Base-by-base conservation (phyloP, 1,140 invertebrate species). In the Archivesica marissinica region DNA sequence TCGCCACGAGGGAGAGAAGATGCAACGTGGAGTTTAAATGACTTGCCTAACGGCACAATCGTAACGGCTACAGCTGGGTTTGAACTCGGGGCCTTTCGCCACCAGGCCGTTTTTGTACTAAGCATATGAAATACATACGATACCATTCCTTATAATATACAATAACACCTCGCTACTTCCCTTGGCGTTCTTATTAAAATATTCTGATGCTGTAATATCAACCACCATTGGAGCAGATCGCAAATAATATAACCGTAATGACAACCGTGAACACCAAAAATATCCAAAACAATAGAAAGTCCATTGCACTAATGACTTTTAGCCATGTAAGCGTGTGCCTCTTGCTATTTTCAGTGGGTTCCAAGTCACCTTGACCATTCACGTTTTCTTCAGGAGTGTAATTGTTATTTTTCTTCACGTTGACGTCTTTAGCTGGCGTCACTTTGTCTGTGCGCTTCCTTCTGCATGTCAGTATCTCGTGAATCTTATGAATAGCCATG, bases 251-350 rank as follows among this genome's bases (percentile, higher is more conserved):
- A 25, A 44, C 15, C 25, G 35, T 28, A 17, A 72, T 25, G 15
- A 47, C 23, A 23, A 44, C 20, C 28, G 44, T 72, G 1, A 72
- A 23, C 44, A 72, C 13, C 20, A 72, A 23, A 47, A 72, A 76
- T n/a, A 76, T 25, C 72, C 72, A 76, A 47, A 76, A 76, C 25
- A 76, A 68, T 35, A 68, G 20, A 25, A 25, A 68, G 35, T 68
- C 64, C 35, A 68, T 38, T 9, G 64, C 64, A 20, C 39, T 68
- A 38, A 68, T 35, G 15, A 68, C n/a, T n/a, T 68, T 44, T 35
- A 39, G 11, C 64, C 64, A 68, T 30, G 54, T 59, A 7, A 59
- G 1, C 17, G 7, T 11, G 13, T 4, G 9, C 17, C 9, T 25
- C n/a, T 28, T 59, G 7, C 54, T 59, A 6, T 59, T 28, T n/a